phyloP scores from a whole-genome alignment of 2,888 invertebrate genomes.

The Standfussiana lucernea region DNA sequence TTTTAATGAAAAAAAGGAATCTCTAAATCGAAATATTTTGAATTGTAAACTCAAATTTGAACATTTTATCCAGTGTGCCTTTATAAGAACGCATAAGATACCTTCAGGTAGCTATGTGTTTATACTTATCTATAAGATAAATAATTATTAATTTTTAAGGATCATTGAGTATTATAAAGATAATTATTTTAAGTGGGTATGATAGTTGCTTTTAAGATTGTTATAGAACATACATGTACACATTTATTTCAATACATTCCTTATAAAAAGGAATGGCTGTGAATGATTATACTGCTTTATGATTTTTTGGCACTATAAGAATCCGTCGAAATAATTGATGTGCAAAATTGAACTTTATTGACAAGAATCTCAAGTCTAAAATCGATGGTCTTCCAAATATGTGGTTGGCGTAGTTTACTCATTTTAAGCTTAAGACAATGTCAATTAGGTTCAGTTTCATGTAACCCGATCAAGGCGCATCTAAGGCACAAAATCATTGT shows the following conservation, averaged over 20 bases:
- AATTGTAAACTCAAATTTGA: conserved; percentile 1
- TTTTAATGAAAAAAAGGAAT: conserved; percentile 17
- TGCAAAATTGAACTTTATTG: conserved; percentile 46
- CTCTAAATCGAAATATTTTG: conserved; percentile 43
- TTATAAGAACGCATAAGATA: conserved; percentile 1
- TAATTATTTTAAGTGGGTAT: conserved; percentile 55
- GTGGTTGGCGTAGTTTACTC: neutral
- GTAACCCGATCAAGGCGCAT: neutral
- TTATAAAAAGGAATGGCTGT: conserved; percentile 41
- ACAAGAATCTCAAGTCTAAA: neutral
- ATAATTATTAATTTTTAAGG: conserved; percentile 54
- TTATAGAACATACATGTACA: neutral
- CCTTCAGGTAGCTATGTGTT: neutral
- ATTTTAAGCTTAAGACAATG: neutral
- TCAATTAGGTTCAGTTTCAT: conserved; percentile 36
- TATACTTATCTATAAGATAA: neutral
- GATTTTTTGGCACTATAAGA: conserved; percentile 1
- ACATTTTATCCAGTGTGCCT: conserved; percentile 45
- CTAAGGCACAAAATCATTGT: conserved; percentile 15
- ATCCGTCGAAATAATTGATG: neutral
- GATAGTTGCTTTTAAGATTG: conserved; percentile 28
- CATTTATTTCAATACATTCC: conserved; percentile 48
- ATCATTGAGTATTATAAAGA: conserved; percentile 63
- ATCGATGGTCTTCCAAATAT: conserved; percentile 4
- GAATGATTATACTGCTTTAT: conserved; percentile 17